Evolutionary conservation across 2,113 vertebrate species (phyloP).

Genomic region (Saguinus imperator): DNA sequence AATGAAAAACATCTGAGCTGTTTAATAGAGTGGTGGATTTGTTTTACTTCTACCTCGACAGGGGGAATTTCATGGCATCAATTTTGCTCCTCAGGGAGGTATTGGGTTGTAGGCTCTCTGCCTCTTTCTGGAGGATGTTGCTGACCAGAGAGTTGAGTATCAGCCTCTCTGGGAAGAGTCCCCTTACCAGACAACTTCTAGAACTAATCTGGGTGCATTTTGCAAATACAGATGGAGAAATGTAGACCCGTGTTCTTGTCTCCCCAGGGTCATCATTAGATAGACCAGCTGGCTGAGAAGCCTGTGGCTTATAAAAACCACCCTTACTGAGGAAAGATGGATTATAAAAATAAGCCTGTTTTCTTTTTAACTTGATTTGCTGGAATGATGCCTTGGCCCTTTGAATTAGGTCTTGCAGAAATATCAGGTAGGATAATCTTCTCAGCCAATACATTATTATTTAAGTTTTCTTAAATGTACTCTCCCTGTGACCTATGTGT

Average conservation of each 20-base stretch:
- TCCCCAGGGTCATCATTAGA: conserved; percentile 59
- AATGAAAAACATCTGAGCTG: background rate
- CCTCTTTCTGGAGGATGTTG: conserved; percentile 14
- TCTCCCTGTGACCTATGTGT: conserved; percentile 62
- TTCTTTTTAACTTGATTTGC: conserved; percentile 57
- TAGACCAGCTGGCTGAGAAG: conserved; percentile 44
- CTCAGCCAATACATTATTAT: conserved; percentile 52
- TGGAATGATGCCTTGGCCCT: conserved; percentile 48
- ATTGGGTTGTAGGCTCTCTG: background rate
- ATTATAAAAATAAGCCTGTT: conserved; percentile 48
- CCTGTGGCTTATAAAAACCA: conserved; percentile 61
- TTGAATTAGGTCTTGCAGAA: conserved; percentile 60
- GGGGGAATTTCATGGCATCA: background rate
- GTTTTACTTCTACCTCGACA: background rate
- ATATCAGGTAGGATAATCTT: conserved; percentile 48
- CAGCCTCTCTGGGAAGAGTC: background rate
- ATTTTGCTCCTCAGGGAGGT: background rate
- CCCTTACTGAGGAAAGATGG: conserved; percentile 36
- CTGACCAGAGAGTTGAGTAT: conserved; percentile 7
- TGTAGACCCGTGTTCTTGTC: background rate
- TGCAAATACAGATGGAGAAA: conserved; percentile 50
- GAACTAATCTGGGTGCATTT: conserved; percentile 51
- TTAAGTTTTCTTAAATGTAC: conserved; percentile 61
- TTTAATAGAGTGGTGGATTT: background rate
- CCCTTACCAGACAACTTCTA: conserved; percentile 44